phyloP scores from a whole-genome alignment of 2,113 vertebrate genomes.

The Colius striatus region DNA sequence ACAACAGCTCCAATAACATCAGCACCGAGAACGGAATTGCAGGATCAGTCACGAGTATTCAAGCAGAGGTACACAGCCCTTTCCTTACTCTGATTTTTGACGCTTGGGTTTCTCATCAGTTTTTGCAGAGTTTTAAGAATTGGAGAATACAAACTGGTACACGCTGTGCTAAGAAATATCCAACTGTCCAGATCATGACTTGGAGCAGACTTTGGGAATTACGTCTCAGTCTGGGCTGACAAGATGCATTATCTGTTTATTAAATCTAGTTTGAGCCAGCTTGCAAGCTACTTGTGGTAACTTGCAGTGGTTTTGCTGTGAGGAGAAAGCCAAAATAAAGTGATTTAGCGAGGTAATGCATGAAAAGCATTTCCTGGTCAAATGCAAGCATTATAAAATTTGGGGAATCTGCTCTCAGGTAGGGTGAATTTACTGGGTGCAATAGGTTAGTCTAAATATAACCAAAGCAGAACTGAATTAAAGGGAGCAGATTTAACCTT shows the following conservation, averaged over 20 bases:
- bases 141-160: fast-evolving
- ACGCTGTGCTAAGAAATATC: neutral
- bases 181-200: neutral
- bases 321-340: neutral
- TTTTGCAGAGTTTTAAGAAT: neutral
- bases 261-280: neutral
- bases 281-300: neutral
- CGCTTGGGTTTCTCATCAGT: neutral
- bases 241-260: slow-evolving; percentile 11
- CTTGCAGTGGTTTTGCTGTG: neutral
- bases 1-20: slow-evolving; percentile 97
- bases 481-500: neutral
- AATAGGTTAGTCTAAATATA: neutral
- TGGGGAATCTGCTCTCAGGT: neutral
- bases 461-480: neutral
- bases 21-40: slow-evolving; percentile 90
- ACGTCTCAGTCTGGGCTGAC: neutral
- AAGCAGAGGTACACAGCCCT: slow-evolving; percentile 85
- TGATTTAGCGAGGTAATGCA: neutral
- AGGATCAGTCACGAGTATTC: slow-evolving; percentile 82
- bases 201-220: neutral
- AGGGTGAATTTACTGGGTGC: neutral
- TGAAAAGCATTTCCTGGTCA: neutral
- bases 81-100: neutral
- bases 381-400: neutral